Conservation (phyloP, 2,888 invertebrate genomes). For the Papilio protenor region DNA sequence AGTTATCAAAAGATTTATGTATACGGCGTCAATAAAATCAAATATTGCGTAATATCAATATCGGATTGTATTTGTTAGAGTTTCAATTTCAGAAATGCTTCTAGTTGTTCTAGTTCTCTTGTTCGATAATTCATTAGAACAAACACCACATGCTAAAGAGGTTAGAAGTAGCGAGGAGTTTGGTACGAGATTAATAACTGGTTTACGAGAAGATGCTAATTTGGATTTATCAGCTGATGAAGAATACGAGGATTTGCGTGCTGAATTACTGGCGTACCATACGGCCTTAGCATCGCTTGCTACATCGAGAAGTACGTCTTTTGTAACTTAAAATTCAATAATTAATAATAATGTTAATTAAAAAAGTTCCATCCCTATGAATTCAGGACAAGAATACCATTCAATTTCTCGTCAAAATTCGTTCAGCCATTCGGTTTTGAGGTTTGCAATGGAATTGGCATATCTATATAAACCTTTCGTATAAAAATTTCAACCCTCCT, state of each 20-base stretch:
- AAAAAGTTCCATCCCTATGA: too few relatives aligned
- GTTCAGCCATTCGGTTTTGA: background rate
- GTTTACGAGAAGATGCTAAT: slow-evolving; percentile 67
- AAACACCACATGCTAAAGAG: slow-evolving; percentile 26
- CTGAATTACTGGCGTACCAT: slow-evolving; percentile 74
- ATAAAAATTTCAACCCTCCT: too few relatives aligned
- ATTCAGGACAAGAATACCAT: too few relatives aligned
- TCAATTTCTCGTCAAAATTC: background rate
- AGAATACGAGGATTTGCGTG: slow-evolving; percentile 77
- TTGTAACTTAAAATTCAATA: background rate
- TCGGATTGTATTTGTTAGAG: slow-evolving; percentile 10
- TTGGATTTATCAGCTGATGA: slow-evolving; percentile 72
- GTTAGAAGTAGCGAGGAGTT: slow-evolving; percentile 52
- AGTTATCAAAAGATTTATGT: slow-evolving; percentile 66
- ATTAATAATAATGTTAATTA: background rate
- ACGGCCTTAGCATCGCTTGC: slow-evolving; percentile 65
- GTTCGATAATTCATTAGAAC: slow-evolving; percentile 16
- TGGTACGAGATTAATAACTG: slow-evolving; percentile 57
- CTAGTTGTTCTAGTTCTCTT: slow-evolving; percentile 27
- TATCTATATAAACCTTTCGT: background rate
- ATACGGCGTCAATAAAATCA: slow-evolving; percentile 66
- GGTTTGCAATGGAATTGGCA: background rate
- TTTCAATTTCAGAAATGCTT: slow-evolving; percentile 35
- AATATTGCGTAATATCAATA: slow-evolving; percentile 47
- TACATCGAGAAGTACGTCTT: slow-evolving; percentile 44